Base-by-base conservation (phyloP, 2,113 vertebrate genomes). In the Falcunculus frontatus region DNA sequence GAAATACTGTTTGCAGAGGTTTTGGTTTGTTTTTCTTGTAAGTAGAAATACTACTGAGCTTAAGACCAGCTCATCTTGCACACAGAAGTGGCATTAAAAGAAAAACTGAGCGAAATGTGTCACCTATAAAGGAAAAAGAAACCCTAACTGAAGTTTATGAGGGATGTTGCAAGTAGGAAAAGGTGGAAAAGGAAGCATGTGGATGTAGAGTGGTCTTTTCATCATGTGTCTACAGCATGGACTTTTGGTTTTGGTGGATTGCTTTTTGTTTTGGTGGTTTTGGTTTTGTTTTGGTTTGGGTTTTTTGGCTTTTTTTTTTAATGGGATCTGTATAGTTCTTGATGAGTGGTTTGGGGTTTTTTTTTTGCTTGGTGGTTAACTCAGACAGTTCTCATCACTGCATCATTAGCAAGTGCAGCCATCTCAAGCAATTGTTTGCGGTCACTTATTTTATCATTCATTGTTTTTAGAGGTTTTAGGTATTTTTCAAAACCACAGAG, bases 181-280 rank as follows among this genome's bases (percentile, higher is more conserved):
- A 30, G 35, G 52, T 25, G 37, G 46, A 6, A 50, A 47, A 52
- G 13, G 46, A 76, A 78, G 16, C 7, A 2, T 9, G 21, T 42
- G 56, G 32, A 23, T 49, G 14, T 23, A 44, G 20, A 52, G 37
- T 18, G 30, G 22, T 33, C 23, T 50, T 53, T 62, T 69, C 39
- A 33, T 73, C 47, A 30, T 6, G 2, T 5, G 4, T 64, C 37
- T 85, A 79, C 50, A 62, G 11, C 76, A 47, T 0, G 0, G 67
- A 25, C 9, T 69, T 72, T 39, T 52, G 16, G 1, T 59, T 39
- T 20, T 9, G 19, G 3, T 35, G 26, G 52, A 35, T 57, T 57
- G n/a, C 3, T 17, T 64, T 23, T 47, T 13, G 33, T 11, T 41
- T 41, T 39, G 7, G 5, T 63, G 20, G n/a, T 7, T 30, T 42